Conservation (phyloP, 2,888 invertebrate species). For the Epistrophe grossulariae region DNA sequence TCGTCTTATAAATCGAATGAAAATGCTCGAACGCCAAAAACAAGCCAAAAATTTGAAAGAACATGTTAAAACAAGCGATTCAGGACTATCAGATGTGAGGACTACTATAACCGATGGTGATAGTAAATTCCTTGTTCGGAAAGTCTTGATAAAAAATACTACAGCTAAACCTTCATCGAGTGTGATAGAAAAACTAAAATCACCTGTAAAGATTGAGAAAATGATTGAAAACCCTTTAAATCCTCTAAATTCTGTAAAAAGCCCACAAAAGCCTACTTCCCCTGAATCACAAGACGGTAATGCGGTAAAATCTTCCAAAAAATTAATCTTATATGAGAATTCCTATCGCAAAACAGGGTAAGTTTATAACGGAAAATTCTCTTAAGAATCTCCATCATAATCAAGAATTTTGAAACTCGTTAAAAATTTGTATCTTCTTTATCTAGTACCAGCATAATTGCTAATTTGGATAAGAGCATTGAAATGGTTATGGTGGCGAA, state of each 20-base stretch:
- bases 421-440: constrained; percentile 2
- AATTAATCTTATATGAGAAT: constrained; percentile 80
- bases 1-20: constrained; percentile 82
- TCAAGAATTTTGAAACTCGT: constrained; percentile 23
- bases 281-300: background rate
- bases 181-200: constrained; percentile 18
- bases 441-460: constrained; percentile 80
- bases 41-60: constrained; percentile 58
- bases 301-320: constrained; percentile 68
- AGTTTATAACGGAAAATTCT: constrained; percentile 2
- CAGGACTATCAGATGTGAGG: background rate
- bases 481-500: constrained; percentile 80
- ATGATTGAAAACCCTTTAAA: background rate
- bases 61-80: background rate
- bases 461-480: constrained; percentile 81
- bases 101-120: background rate
- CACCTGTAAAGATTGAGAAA: constrained; percentile 2
- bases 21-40: constrained; percentile 81
- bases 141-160: constrained; percentile 66
- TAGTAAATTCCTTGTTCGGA: constrained; percentile 49
- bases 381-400: background rate
- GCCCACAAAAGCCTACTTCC: background rate
- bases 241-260: background rate
- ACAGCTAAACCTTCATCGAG: constrained; percentile 25
- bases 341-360: constrained; percentile 81